Evolutionary conservation across 1,140 invertebrate species (phyloP), one percentile per base, ranked within the genome.

Genomic region (Bilobella aurantiaca): DNA sequence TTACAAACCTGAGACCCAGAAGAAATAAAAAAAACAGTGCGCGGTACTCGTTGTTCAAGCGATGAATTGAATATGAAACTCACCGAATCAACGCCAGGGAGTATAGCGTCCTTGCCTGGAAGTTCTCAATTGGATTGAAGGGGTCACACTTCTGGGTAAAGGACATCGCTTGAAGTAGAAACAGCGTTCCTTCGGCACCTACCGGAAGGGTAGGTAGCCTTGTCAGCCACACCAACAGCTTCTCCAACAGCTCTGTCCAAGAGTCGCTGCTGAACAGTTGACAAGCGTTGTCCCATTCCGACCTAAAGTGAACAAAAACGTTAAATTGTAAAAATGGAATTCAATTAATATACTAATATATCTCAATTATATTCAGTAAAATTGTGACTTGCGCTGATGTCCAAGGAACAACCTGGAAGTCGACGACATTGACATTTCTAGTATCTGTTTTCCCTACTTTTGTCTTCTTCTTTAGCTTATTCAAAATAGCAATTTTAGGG

Each of bases 101-200:
- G 42, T 71, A 69, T 18, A 71, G 37, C 2, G 70, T 69, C 18
- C 67, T 21, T 0, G 58, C 53, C 23, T 63, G 31, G 27, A 65
- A 56, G 29, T 69, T 65, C 31, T 62, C 5, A 18, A 57, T n/a
- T 14, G 32, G 28, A 46, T 73, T 63, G 84, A 80, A 78, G 85
- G 83, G 46, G 86, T 77, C 1, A 80, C 80, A 0, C 82, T 81
- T 0, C 82, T 82, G 59, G 66, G 83, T 80, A 64, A 78, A 72
- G 1, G 81, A 58, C 25, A 74, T 76, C 1, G 85, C 84, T 77
- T 86, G 81, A n/a, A 87, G 73, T 46, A 87, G 74, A 23, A 78
- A 79, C 31, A 86, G 73, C 1, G 85, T 86, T 25, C 84, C 84
- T 73, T 88, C 85, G 25, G 86, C 80, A 1, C 84, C 85, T 29